Evolutionary conservation across 2,888 invertebrate species (phyloP).

Genomic region (Parascotia fuliginaria): DNA sequence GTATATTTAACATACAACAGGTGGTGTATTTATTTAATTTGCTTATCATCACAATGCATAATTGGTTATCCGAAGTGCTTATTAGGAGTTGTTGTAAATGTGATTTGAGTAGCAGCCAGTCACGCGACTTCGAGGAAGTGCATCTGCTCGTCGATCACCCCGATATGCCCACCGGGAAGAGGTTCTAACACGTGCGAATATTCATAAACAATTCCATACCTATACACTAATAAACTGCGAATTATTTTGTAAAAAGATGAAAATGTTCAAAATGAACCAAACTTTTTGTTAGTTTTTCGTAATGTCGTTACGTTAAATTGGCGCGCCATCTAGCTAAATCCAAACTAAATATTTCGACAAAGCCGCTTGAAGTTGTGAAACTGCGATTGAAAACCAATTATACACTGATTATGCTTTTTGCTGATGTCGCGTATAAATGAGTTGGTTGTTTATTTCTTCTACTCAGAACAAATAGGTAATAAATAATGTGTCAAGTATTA

Average conservation of each 20-base stretch:
- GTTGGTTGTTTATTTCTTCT: constrained; percentile 22
- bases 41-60: constrained; percentile 24
- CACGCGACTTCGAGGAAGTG: constrained; percentile 63
- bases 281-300: neutral
- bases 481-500: constrained; percentile 50
- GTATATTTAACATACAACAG: constrained; percentile 14
- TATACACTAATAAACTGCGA: no score
- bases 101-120: constrained; percentile 37
- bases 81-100: constrained; percentile 52
- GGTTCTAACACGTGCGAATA: constrained; percentile 54
- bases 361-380: neutral
- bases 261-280: constrained; percentile 11
- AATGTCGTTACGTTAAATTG: neutral
- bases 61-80: constrained; percentile 34
- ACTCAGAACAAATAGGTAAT: constrained; percentile 36
- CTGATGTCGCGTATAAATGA: constrained; percentile 10
- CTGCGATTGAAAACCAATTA: neutral
- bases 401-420: neutral
- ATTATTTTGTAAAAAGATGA: constrained; percentile 18
- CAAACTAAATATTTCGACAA: constrained; percentile 2
- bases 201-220: constrained; percentile 57
- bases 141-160: constrained; percentile 51
- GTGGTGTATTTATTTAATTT: constrained; percentile 21
- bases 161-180: constrained; percentile 56
- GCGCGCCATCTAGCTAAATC: constrained; percentile 2